Evolutionary conservation across 2,888 invertebrate species (phyloP), one percentile per base, ranked within the genome.

Genomic region (Pterostichus madidus): DNA sequence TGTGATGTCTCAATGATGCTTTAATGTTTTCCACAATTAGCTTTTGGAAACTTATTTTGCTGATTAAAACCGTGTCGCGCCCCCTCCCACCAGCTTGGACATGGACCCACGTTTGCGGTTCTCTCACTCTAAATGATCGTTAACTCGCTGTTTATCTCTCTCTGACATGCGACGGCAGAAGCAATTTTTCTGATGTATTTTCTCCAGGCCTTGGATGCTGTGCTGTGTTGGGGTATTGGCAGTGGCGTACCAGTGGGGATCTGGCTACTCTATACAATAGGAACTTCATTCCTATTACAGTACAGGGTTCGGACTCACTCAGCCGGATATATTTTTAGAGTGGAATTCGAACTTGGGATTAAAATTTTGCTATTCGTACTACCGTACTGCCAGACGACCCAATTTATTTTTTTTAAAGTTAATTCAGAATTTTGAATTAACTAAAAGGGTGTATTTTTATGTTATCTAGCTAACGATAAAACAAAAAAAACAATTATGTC

Each of bases 161-260:
- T 32, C 52, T 17, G 11, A 35, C 71, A 52, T 17, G 79, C 61
- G 80, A 80, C 61, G 77, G 80, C 64, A 15, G 13, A 52, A 80
- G 80, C 31, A 80, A 80, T 80, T 80, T 80, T 80, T 80, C 80
- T 80, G 71, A 80, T 80, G 80, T 80, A 80, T 80, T 80, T 80
- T 80, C 80, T 80, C 71, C 73, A 24, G 80, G 35, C 35, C 68
- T 76, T 56, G 56, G 77, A 59, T 77, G 56, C 77, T 77, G 49
- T 10, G n/a, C 64, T 64, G 56, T 56, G 24, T 17, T 56, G 17
- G 68, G 68, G 68, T 71, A 71, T 13, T 13, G 7, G 5, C 68
- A 44, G 39, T 5, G 44, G 68, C 68, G 68, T 39, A 5, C 15
- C 17, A 35, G n/a, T 2, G 35, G 64, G 64, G 24, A 6, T 59